Evolutionary conservation across 1,140 invertebrate species (phyloP), one percentile per base, ranked within the genome.

Genomic region (Neodiprion fabricii): DNA sequence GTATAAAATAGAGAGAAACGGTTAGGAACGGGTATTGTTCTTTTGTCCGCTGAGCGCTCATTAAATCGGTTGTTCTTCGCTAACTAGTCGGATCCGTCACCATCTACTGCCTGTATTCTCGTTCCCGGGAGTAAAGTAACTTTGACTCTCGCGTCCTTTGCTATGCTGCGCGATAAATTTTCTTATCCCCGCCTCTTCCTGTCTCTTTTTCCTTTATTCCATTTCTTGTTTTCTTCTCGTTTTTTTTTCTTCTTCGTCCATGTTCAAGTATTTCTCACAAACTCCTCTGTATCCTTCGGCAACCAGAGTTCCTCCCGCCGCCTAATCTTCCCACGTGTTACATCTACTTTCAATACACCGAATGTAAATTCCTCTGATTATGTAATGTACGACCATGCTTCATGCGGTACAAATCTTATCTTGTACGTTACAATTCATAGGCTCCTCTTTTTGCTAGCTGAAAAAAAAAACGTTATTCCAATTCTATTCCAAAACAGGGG

Each of bases 1-100:
- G 11, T 61, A 12, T 12, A n/a, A 61, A 61, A 61, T 5, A 61
- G n/a, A 40, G 28, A 40, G 28, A 61, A 61, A 61, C 11, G 53
- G 11, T 61, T 14, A 61, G 53, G 53, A 8, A 9, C 5, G 53
- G 53, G 53, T 61, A 61, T 61, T 61, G 53, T 61, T 61, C 53
- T 61, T 61, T 61, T 61, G 49, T 61, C 67, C 53, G 65, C 67
- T 40, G 14, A 48, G 69, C 40, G 53, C 69, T 77, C 76, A 72
- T 77, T 77, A 77, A 77, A 77, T 66, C 65, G 48, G 70, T 74
- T 75, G 67, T 77, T 72, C 50, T 53, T 67, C 67, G 50, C 21
- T 75, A 67, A 75, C 50, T 72, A 50, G 72, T 70, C 72, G 65
- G 70, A 71, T 71, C 48, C 48, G 70, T 48, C 70, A 61, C 11